phyloP scores from a whole-genome alignment of 1,140 invertebrate species.

The Homalodisca vitripennis region DNA sequence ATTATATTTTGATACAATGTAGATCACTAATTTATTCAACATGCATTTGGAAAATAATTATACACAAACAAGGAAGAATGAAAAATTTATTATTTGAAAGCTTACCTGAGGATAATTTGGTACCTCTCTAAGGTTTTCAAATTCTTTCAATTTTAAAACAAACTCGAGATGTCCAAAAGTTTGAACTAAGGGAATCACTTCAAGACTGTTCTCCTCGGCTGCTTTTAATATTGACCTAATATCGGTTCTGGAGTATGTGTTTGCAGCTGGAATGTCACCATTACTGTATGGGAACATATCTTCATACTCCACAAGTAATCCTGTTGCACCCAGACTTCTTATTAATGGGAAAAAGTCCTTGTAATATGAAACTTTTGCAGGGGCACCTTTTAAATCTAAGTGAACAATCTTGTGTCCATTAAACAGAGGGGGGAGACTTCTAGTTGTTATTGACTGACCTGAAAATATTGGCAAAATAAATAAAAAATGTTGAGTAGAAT shows the following conservation, averaged over 20 bases:
- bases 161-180: constrained; percentile 70
- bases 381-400: constrained; percentile 46
- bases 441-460: too few relatives aligned
- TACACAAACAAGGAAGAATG: neutral
- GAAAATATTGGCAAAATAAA: too few relatives aligned
- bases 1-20: too few relatives aligned
- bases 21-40: too few relatives aligned
- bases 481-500: too few relatives aligned
- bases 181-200: constrained; percentile 66
- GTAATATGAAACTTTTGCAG: constrained; percentile 53
- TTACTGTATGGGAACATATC: constrained; percentile 56
- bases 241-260: constrained; percentile 48
- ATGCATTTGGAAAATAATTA: neutral
- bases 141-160: constrained; percentile 58
- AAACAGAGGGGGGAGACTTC: too few relatives aligned
- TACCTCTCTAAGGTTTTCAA: constrained; percentile 55
- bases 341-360: constrained; percentile 56
- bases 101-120: constrained; percentile 51
- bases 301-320: constrained; percentile 55
- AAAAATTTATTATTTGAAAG: too few relatives aligned
- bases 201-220: constrained; percentile 35
- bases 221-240: constrained; percentile 24
- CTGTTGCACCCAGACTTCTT: constrained; percentile 53
- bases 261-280: constrained; percentile 45
- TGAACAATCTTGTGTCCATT: constrained; percentile 35